Conservation (phyloP, 2,113 vertebrate species). For the Halcyon malimbica region DNA sequence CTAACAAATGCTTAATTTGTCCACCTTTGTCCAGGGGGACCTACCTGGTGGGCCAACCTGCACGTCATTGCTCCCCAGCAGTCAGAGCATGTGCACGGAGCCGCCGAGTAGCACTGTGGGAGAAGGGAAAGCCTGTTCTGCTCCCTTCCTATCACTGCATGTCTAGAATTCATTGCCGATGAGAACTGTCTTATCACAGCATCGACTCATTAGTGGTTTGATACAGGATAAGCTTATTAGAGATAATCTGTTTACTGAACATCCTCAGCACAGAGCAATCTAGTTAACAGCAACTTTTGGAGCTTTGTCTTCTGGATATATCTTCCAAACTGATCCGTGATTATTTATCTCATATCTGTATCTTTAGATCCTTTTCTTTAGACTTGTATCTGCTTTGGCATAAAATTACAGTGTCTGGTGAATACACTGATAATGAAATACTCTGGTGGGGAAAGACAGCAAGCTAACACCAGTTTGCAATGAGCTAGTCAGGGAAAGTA, state of each 20-base stretch:
- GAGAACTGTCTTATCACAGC: conserved; percentile 63
- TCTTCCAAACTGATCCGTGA: conserved; percentile 39
- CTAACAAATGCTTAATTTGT: neutral
- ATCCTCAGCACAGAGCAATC: conserved; percentile 41
- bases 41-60: neutral
- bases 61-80: neutral
- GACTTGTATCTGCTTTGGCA: conserved; percentile 16
- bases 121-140: neutral
- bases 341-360: conserved; percentile 4
- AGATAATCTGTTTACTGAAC: conserved; percentile 51
- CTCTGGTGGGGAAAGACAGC: neutral
- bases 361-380: neutral
- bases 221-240: conserved; percentile 69
- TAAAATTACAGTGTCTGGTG: conserved; percentile 26
- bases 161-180: conserved; percentile 64
- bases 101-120: neutral
- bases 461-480: neutral
- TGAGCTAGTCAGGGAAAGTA: neutral
- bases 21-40: neutral
- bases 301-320: conserved; percentile 37
- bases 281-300: conserved; percentile 55
- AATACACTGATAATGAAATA: neutral
- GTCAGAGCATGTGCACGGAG: neutral
- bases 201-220: conserved; percentile 65
- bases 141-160: neutral